Evolutionary conservation across 2,888 invertebrate genomes (phyloP).

Genomic region (Atrina japonica): DNA sequence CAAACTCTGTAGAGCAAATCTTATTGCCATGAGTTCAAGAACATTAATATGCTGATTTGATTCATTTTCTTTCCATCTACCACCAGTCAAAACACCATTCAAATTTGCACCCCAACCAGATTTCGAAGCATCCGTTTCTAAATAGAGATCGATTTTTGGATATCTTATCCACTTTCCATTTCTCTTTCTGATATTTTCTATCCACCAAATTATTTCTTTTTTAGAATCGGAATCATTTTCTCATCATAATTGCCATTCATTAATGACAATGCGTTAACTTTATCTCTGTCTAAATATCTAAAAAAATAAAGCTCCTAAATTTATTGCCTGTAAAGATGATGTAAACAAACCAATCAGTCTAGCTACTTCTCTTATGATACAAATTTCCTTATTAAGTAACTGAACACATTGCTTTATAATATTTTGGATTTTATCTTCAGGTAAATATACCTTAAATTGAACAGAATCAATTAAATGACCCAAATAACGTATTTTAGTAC

Average conservation of each 20-base stretch:
- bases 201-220: conserved; percentile 36
- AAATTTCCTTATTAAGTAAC: neutral
- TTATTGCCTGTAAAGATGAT: conserved; percentile 12
- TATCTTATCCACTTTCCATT: conserved; percentile 38
- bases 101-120: conserved; percentile 28
- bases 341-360: conserved; percentile 14
- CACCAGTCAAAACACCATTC: conserved; percentile 7
- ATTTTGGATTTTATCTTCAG: conserved; percentile 24
- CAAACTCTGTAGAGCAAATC: conserved; percentile 28
- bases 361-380: conserved; percentile 3
- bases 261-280: neutral
- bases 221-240: too few species aligned
- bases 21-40: conserved; percentile 40
- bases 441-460: conserved; percentile 27
- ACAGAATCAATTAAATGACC: conserved; percentile 35
- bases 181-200: conserved; percentile 19
- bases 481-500: conserved; percentile 24
- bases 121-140: conserved; percentile 34
- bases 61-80: conserved; percentile 32
- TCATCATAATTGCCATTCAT: neutral
- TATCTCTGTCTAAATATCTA: conserved; percentile 13
- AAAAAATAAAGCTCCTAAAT: neutral
- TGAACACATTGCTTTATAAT: neutral
- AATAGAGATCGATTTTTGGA: neutral
- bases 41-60: conserved; percentile 33